Evolutionary conservation across 2,888 invertebrate species (phyloP).

Genomic region (Apodemia hepburni): DNA sequence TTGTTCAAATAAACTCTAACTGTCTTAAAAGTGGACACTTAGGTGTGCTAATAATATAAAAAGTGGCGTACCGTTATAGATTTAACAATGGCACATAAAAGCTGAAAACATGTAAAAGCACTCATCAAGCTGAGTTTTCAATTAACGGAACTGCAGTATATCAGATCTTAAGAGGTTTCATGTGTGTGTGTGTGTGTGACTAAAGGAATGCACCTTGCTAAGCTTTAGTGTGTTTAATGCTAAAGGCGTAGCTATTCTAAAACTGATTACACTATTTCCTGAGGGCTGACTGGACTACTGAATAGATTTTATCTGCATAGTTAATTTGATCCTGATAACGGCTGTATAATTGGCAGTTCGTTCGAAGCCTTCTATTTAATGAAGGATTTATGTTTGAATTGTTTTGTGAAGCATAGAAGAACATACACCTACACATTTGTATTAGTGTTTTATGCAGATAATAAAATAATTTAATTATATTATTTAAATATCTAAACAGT

Average conservation of each 20-base stretch:
- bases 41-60: background rate
- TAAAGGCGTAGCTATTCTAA: slow-evolving; percentile 11
- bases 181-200: background rate
- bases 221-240: background rate
- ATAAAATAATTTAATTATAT: no score
- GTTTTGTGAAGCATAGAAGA: background rate
- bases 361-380: slow-evolving; percentile 9
- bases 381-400: slow-evolving; percentile 3
- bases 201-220: slow-evolving; percentile 7
- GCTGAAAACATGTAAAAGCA: slow-evolving; percentile 9
- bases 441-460: no score
- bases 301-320: slow-evolving; percentile 64
- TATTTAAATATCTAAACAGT: no score
- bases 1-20: background rate
- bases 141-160: slow-evolving; percentile 1
- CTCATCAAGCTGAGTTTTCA: slow-evolving; percentile 5
- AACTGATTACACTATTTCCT: slow-evolving; percentile 7
- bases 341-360: slow-evolving; percentile 15
- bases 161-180: slow-evolving; percentile 2
- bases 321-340: slow-evolving; percentile 51
- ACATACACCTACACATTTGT: background rate
- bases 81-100: slow-evolving; percentile 10
- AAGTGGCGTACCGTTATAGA: background rate
- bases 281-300: slow-evolving; percentile 8
- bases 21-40: background rate